Evolutionary conservation across 2,888 invertebrate genomes (phyloP), one percentile per base, ranked within the genome.

Genomic region (Cerastis rubricosa): DNA sequence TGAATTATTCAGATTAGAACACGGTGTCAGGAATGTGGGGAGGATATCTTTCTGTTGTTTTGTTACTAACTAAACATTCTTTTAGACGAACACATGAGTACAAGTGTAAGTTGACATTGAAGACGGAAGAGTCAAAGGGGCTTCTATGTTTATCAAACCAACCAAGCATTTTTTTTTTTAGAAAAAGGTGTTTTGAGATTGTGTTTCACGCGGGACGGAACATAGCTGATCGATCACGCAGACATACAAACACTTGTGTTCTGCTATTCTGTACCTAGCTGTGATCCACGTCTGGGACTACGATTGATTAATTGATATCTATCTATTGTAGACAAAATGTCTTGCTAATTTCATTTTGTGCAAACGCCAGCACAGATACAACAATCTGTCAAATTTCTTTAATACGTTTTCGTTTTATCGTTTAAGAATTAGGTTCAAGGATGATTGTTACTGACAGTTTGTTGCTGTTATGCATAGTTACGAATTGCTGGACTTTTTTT

Each of bases 1-100:
- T 85, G 67, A 71, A 85, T 85, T 76, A 81, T 85, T 81, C 70
- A 77, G 57, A 73, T 64, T 40, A 40, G 61, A 51, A 59, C 57
- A 57, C 54, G 5, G 64, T 45, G 54, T 65, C 22, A 65, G 66
- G 63, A 76, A 69, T 74, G 73, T 29, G 25, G 12, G 14, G 25
- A 51, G 14, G 54, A 49, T 22, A n/a, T 54, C 7, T 25, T 63
- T 69, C 45, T 19, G 59, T 47, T 57, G n/a, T 80, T 54, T 68
- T 71, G 29, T 43, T 63, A 66, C 17, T 63, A 49, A 14, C 4
- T 57, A 12, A 65, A 81, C 22, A 57, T 85, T 67, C 4, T 70
- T 63, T 67, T 22, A 22, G 29, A 65, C 17, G 35, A 29, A 19
- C 14, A 11, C 40, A 57, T 51, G 25, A 40, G 43, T 47, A 35